phyloP scores from a whole-genome alignment of 2,888 invertebrate species.

The Pomacea canaliculata region DNA sequence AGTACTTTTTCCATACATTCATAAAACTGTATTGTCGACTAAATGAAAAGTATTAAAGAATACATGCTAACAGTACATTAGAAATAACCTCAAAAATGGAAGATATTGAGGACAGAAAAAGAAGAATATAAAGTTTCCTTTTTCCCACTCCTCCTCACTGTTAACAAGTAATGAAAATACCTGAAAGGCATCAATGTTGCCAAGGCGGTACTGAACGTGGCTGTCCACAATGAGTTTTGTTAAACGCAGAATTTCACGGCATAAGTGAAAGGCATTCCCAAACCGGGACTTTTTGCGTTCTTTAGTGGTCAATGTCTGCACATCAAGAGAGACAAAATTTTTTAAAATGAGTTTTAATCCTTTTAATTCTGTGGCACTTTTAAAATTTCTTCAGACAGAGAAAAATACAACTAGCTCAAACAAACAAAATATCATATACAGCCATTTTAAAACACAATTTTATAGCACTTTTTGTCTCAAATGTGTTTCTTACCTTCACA shows the following conservation, averaged over 20 bases:
- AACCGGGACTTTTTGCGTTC: conserved; percentile 95
- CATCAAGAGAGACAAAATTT: neutral
- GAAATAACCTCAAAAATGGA: no score
- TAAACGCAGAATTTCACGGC: conserved; percentile 97
- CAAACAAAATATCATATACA: no score
- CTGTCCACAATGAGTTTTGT: conserved; percentile 99
- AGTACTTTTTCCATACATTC: no score
- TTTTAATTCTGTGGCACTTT: neutral
- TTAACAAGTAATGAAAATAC: conserved; percentile 42
- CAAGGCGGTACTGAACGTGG: conserved; percentile 98
- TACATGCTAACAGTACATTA: no score
- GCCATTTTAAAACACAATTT: no score
- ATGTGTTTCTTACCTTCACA: conserved; percentile 77
- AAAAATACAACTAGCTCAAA: neutral
- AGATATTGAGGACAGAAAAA: no score
- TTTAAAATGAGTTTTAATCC: neutral
- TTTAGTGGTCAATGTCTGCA: conserved; percentile 92
- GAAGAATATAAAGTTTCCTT: no score
- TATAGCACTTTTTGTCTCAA: no score
- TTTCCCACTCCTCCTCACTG: no score
- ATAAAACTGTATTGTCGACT: no score
- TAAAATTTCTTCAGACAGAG: neutral
- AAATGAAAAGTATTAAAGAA: no score
- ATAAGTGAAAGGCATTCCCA: conserved; percentile 93
- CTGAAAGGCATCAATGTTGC: conserved; percentile 97